Conservation (phyloP, 2,113 vertebrate genomes). For the Acrocephalus arundinaceus region DNA sequence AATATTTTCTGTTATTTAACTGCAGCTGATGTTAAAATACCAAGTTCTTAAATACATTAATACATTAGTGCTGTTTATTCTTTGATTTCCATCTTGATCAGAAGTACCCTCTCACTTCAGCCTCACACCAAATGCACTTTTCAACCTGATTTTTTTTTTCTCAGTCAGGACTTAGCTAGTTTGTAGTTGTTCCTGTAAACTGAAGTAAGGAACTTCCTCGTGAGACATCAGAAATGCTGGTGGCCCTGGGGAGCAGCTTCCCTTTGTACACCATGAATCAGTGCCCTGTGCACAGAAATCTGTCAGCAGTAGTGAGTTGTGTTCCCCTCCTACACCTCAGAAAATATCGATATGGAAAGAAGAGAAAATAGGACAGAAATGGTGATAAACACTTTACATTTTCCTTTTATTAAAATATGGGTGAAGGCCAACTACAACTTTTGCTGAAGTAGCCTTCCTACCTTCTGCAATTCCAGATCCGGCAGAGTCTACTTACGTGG, state of each 20-base stretch:
- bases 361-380: not conserved
- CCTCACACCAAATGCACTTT: not conserved
- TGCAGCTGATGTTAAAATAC: not conserved
- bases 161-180: not conserved
- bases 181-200: not conserved
- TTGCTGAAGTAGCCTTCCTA: not conserved
- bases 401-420: not conserved
- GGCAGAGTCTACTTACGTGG: not conserved
- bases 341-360: not conserved
- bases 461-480: not conserved
- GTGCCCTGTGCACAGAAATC: not conserved
- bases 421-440: not conserved
- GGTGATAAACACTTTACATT: not conserved
- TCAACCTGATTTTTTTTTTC: not conserved
- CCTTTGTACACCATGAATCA: accelerated
- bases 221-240: not conserved
- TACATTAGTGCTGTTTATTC: not conserved
- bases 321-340: not conserved
- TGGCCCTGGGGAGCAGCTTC: not conserved
- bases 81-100: not conserved
- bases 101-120: not conserved
- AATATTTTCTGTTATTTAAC: not conserved
- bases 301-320: accelerated
- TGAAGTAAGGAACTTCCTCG: not conserved
- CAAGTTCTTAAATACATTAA: not conserved